phyloP scores from a whole-genome alignment of 1,140 invertebrate genomes.

The Aphelenchoides fujianensis region DNA sequence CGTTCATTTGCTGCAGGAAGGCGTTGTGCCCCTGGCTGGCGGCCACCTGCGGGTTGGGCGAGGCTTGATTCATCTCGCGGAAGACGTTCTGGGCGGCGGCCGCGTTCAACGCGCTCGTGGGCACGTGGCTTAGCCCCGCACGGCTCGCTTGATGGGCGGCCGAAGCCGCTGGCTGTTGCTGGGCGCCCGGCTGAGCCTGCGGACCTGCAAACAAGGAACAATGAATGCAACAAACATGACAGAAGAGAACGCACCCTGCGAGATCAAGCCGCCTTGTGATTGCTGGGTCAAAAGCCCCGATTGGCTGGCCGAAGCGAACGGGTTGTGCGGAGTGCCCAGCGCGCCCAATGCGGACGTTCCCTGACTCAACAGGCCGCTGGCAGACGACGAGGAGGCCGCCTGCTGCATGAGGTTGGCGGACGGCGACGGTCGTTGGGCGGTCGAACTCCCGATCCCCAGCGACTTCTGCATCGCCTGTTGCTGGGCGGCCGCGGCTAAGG shows the following conservation, averaged over 20 bases:
- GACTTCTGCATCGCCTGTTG: background rate
- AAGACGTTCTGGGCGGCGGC: background rate
- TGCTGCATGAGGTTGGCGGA: background rate
- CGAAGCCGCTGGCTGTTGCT: too few species aligned
- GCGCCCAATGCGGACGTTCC: background rate
- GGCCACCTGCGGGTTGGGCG: background rate
- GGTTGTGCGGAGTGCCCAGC: background rate
- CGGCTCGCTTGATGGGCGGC: background rate
- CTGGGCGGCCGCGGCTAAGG: background rate
- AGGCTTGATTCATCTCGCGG: background rate
- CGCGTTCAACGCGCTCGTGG: background rate
- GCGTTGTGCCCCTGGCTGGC: background rate
- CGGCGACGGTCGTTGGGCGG: background rate
- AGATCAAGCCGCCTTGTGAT: conserved; percentile 8
- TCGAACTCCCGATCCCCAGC: background rate
- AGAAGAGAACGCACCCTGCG: background rate
- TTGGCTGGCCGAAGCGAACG: background rate
- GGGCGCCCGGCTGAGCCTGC: background rate
- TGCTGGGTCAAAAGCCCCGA: conserved; percentile 7
- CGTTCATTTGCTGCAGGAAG: background rate
- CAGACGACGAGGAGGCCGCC: background rate
- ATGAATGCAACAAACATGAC: too few species aligned
- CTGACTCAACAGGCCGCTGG: background rate
- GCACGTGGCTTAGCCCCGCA: background rate
- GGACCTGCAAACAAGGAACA: background rate